Base-by-base conservation (phyloP, 2,888 invertebrate genomes). In the Clostera curtula region DNA sequence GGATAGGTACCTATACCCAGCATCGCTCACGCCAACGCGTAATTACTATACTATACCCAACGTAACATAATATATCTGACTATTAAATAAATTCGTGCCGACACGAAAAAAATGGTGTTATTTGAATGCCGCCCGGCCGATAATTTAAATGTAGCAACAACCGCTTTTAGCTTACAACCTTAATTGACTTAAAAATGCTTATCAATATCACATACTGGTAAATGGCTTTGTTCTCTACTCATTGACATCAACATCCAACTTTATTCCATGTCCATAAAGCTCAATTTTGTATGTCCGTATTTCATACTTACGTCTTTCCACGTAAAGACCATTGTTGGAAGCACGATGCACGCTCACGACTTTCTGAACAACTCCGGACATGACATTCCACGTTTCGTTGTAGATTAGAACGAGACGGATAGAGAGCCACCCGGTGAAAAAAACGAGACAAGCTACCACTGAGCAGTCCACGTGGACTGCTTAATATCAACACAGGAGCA, bases 141-240 rank as follows among this genome's bases (percentile, higher is more conserved):
- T 83, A 83, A 82, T 82, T 82, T 83, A 83, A 83, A 83, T 83
- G 82, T 82, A 83, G 80, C 79, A 82, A 82, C 82, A 83, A 82
- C 80, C 73, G 80, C 82, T 80, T 83, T 83, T 82, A 83, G 79
- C 82, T 80, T 82, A 83, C 82, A 83, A 79, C 82, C 80, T 80
- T 83, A 83, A 82, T 83, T 83, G 82, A 83, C 82, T 82, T 82
- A 83, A 83, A 83, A 83, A 82, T 80, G 79, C 77, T 83, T 82
- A 83, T 82, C 80, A 79, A 82, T 82, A 73, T 55, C 52, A 47
- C 38, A 47, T 42, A 49, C 32, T 43, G 37, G 48, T 51, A 48
- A 47, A 57, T 46, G 58, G 54, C 44, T 52, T 45, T 41, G 38
- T 48, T 44, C 49, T 43, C 22, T 25, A n/a, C 10, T 12, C 2